Evolutionary conservation across 1,140 invertebrate genomes (phyloP).

Genomic region (Drosophila navojoa): DNA sequence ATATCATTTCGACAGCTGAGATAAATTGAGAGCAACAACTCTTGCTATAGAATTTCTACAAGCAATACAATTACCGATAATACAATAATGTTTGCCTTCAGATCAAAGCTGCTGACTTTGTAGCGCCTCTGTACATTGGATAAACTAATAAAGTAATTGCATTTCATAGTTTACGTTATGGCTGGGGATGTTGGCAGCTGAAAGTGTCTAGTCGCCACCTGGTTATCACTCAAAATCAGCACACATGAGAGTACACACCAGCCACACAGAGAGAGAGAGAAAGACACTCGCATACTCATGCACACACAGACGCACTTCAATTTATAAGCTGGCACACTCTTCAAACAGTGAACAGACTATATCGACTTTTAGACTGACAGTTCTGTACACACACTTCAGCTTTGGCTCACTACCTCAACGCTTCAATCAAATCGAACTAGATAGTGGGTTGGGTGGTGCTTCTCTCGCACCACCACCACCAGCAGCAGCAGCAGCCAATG

Average conservation of each 20-base stretch:
- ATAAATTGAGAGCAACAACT: no score
- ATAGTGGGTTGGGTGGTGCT: not conserved
- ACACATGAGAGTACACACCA: conserved; percentile 23
- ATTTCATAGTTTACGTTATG: conserved; percentile 36
- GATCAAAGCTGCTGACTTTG: not conserved
- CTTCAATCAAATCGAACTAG: conserved; percentile 32
- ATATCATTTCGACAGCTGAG: no score
- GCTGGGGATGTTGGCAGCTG: conserved; percentile 14
- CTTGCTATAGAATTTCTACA: no score
- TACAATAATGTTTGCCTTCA: not conserved
- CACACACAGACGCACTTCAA: not conserved
- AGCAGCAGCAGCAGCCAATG: conserved; percentile 14
- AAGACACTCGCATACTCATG: no score
- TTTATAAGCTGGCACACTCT: conserved; percentile 22
- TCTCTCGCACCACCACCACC: not conserved
- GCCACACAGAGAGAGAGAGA: conserved; percentile 1
- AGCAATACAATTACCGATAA: no score
- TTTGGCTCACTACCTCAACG: conserved; percentile 28
- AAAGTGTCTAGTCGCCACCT: conserved; percentile 33
- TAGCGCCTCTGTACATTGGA: not conserved
- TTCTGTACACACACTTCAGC: conserved; percentile 18
- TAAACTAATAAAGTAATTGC: conserved; percentile 43
- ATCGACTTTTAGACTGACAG: conserved; percentile 27
- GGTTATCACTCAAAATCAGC: conserved; percentile 43
- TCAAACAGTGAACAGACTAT: conserved; percentile 36